Evolutionary conservation across 2,888 invertebrate species (phyloP), one percentile per base, ranked within the genome.

Genomic region (Scaptomyza reducta): DNA sequence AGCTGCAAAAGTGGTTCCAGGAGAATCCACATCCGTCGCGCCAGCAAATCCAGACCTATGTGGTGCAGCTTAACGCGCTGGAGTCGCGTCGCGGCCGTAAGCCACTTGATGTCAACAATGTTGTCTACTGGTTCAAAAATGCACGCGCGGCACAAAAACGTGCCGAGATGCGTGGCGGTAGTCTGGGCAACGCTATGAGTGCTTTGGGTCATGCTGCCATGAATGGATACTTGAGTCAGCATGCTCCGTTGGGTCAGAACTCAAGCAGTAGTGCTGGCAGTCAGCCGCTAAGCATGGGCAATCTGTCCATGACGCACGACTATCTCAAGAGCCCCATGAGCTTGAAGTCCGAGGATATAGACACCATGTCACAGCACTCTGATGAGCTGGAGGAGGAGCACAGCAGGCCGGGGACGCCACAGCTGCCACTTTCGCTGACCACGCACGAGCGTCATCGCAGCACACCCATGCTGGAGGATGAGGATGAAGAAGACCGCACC

Each of bases 61-160:
- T 99, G 60, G 95, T 96, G 82, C 98, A 98, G 90, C 93, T 99
- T 75, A 99, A 99, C 91, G 95, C 95, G 65, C 92, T 98, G 72
- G 98, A 98, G 89, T 98, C 98, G 53, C 94, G 99, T 42, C 94
- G 97, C 55, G 98, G 98, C 1, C 94, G 98, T 49, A 98, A 98
- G 89, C 98, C 98, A 0, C 93, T 99, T 55, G 98, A 99, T 91
- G 96, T 98, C 5, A 98, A 98, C 89, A 98, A 98, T 90, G 98
- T 98, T 14, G 98, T 98, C 14, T 97, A 97, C 89, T 97, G 97
- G 97, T 99, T 99, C 92, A 98, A 99, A 91, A 99, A 99, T 90
- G 98, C 99, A 0, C 94, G 99, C 54, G 99, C 99, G 1, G 98
- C 98, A 1, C 97, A 97, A 90, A 97, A 98, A 89, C 94, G 98